Evolutionary conservation across 2,113 vertebrate species (phyloP), one percentile per base, ranked within the genome.

Genomic region (Hepsetus odoe): DNA sequence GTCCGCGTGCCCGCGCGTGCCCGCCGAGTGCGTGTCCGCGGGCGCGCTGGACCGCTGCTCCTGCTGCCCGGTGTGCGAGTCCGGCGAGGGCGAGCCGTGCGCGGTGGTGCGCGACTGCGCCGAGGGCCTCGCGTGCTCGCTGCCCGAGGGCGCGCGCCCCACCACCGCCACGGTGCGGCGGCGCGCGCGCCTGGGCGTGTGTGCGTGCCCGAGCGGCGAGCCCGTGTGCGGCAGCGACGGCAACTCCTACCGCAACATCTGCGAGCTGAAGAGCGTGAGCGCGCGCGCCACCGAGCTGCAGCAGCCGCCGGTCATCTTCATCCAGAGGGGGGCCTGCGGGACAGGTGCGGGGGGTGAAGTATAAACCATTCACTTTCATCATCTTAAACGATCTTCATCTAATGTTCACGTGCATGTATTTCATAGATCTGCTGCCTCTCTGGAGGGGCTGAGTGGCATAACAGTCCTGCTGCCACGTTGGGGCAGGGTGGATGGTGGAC

Each of bases 161-260:
- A 94, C 95, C 79, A 94, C 95, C 59, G 89, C 89, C 85, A 96
- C 95, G 0, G 94, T 96, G 53, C 86, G 95, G 26, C 88, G 90
- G 44, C 91, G 96, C 62, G 89, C 91, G 30, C 51, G 51, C n/a
- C 3, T 55, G 96, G 51, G 96, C 5, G 81, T 92, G 73, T 98
- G 97, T 84, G 83, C 74, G 71, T 98, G 96, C 86, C 74, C 87
- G 77, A 93, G 85, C 88, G 3, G 28, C 82, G 95, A 96, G 49
- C 93, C 95, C 4, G 96, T 96, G 82, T 98, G 97, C 87, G 97
- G 97, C 76, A 98, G 95, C 89, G 96, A 98, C 68, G 96, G 90
- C 5, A 92, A 91, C 2, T 96, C 95, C 28, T 98, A 98, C 89
- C 86, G 88, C 78, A 95, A 94, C 92, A 82, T 91, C 88, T 98